These are phyloP conservation scores for Cephalopachus bancanus DNA, from an alignment of 2,797 vertebrate genomes.

Conservation along the genomic window DNA sequence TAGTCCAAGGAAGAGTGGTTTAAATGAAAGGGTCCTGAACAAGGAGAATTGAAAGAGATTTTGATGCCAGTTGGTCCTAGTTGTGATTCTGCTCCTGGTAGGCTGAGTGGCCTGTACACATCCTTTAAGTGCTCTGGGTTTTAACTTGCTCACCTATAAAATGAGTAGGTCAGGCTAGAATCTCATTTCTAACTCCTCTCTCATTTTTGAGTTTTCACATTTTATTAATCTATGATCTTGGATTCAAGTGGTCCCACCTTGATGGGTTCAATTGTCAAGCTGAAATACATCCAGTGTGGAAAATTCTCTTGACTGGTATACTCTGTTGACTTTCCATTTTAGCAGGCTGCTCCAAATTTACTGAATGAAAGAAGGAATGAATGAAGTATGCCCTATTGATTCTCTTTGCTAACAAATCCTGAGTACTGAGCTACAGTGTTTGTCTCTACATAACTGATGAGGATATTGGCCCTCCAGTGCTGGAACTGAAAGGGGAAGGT, in stretches of 20 bases:
- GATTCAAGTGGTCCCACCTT: background rate
- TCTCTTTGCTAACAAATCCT: background rate
- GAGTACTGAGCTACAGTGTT: background rate
- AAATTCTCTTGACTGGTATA: background rate
- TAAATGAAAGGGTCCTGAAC: background rate
- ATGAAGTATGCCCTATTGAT: background rate
- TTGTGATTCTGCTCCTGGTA: background rate
- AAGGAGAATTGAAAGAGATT: background rate
- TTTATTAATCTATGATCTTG: background rate
- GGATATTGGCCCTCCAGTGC: background rate
- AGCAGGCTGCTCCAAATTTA: background rate
- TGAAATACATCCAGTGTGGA: background rate
- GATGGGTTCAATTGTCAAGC: background rate
- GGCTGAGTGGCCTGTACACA: background rate
- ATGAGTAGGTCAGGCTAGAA: background rate
- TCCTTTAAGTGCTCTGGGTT: background rate
- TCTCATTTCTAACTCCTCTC: conserved; percentile 39
- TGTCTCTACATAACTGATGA: background rate
- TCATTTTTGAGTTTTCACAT: background rate
- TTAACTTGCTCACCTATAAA: conserved; percentile 4
- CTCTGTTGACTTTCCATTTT: background rate
- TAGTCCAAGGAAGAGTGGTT: background rate
- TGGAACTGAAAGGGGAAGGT: background rate
- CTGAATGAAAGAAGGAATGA: background rate
- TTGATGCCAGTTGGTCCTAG: background rate